These are phyloP conservation scores for Chelonoidis abingdonii DNA, from an alignment of 2,113 vertebrate species.

Conservation along the genomic window DNA sequence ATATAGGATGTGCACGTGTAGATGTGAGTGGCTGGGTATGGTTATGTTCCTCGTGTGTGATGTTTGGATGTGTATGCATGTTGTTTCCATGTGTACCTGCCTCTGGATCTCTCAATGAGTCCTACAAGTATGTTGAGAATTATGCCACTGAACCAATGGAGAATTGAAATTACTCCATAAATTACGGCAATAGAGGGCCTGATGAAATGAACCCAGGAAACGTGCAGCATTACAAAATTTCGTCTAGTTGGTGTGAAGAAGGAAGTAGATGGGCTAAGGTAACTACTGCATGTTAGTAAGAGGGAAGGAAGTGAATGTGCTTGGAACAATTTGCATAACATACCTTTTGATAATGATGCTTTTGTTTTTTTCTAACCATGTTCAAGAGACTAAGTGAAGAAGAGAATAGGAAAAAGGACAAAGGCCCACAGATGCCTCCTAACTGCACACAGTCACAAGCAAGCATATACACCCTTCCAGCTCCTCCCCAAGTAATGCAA, in stretches of 20 bases:
- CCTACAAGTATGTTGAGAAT: neutral
- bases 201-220: accelerated
- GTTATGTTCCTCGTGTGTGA: neutral
- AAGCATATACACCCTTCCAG: too few species aligned
- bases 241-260: neutral
- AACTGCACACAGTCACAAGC: neutral
- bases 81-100: neutral
- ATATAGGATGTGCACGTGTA: neutral
- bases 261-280: neutral
- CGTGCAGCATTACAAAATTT: neutral
- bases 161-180: neutral
- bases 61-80: neutral
- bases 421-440: neutral
- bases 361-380: neutral
- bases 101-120: neutral
- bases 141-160: neutral
- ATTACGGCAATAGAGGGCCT: neutral
- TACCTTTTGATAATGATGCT: neutral
- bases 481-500: neutral
- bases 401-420: neutral
- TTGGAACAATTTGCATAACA: neutral
- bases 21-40: neutral
- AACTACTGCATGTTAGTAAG: neutral
- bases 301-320: neutral
- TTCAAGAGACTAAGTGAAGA: neutral